Evolutionary conservation across 2,797 vertebrate genomes (phyloP).

Genomic region (Hydrophis major): DNA sequence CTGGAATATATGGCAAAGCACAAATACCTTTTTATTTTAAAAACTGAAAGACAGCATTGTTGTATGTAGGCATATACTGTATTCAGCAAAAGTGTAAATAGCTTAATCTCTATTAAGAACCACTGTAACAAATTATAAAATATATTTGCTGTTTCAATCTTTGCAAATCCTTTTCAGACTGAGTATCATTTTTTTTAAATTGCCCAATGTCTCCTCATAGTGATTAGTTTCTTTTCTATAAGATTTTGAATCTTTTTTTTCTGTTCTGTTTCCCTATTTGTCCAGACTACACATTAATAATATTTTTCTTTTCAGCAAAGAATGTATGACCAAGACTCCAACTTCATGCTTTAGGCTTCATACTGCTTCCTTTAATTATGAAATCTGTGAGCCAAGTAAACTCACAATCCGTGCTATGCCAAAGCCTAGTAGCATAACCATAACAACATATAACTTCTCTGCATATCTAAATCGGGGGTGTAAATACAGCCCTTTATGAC

Average conservation of each 20-base stretch:
- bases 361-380: neutral
- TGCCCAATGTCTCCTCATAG: neutral
- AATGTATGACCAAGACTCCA: neutral
- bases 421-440: neutral
- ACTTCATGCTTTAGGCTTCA: slow-evolving; percentile 2
- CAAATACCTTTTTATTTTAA: neutral
- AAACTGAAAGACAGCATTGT: neutral
- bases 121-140: neutral
- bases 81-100: neutral
- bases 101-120: neutral
- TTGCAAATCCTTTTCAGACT: neutral
- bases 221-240: neutral
- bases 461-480: neutral
- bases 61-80: neutral
- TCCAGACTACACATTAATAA: neutral
- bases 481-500: neutral
- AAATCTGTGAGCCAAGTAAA: neutral
- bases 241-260: neutral
- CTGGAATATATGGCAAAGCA: neutral
- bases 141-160: neutral
- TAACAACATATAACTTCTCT: neutral
- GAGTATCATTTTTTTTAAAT: neutral
- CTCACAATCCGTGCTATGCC: neutral
- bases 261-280: neutral
- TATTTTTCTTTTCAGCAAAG: neutral